Base-by-base conservation (phyloP, 2,113 vertebrate species). In the Bubo bubo region DNA sequence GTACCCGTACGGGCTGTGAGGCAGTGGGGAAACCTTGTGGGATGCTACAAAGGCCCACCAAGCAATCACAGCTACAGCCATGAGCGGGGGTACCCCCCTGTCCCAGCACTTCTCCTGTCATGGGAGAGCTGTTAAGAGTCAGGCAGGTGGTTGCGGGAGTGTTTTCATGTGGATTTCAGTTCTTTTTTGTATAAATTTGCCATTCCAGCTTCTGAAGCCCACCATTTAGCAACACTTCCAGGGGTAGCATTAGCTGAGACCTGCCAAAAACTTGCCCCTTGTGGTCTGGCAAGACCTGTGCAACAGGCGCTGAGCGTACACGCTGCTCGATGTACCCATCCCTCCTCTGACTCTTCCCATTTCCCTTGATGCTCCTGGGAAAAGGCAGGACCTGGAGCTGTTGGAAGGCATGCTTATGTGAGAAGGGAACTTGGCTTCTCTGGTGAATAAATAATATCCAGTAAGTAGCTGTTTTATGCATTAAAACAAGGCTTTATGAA, bases 381-480 rank as follows among this genome's bases (percentile, higher is more conserved):
- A 88, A 81, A 92, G 86, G 82, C 91, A 90, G 88, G 73, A 87
- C 59, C 94, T 73, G 53, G 68, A 76, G 37, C 62, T 94, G 52
- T 8, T 53, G 58, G 81, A 87, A 79, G n/a, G 67, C 71, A 24
- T 50, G 50, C 23, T 68, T 63, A 75, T 72, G 89, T 94, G 89
- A 79, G 93, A 90, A 79, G 47, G 73, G 59, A 95, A 60, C 55
- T 84, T 88, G 86, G 60, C 90, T 86, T 14, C 91, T 66, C 59
- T 87, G 41, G n/a, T 53, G 49, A 81, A 87, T 53, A 92, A 60
- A 62, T 90, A 74, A 47, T 55, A 92, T 56, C 28, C 50, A 73
- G 34, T 34, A n/a, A 30, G 27, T 52, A 76, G 22, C 50, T 10
- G 0, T 4, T 84, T 67, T 66, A 63, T 62, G 68, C 28, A 9